These are phyloP conservation scores for Presbytis comata DNA, from an alignment of 2,797 vertebrate genomes.

Conservation along the genomic window DNA sequence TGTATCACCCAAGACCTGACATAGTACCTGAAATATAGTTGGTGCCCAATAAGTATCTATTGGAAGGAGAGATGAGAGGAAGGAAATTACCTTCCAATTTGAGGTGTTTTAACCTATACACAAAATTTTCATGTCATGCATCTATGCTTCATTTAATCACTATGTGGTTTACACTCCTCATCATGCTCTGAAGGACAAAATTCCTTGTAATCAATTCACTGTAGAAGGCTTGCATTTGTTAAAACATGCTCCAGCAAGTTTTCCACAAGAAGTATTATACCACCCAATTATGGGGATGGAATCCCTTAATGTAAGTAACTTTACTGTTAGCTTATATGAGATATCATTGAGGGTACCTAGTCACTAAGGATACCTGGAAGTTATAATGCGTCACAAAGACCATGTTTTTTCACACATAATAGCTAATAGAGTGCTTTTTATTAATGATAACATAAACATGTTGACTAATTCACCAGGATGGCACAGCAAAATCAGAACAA, in stretches of 20 bases:
- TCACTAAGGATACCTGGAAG: not conserved
- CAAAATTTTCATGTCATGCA: not conserved
- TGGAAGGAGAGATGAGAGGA: not conserved
- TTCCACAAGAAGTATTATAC: not conserved
- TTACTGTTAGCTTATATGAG: not conserved
- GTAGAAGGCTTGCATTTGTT: not conserved
- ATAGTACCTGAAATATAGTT: not conserved
- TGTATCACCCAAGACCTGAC: not conserved
- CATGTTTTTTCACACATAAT: not conserved
- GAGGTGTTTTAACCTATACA: not conserved
- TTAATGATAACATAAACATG: not conserved
- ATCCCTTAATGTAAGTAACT: slow-evolving; percentile 19
- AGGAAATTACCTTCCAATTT: not conserved
- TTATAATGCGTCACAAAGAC: not conserved
- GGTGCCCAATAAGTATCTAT: not conserved
- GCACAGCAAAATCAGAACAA: not conserved
- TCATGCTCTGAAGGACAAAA: not conserved
- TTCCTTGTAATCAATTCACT: not conserved
- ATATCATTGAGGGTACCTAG: not conserved
- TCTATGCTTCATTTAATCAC: not conserved
- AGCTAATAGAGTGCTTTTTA: not conserved
- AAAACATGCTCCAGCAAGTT: not conserved
- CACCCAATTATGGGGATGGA: not conserved
- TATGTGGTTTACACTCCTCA: not conserved
- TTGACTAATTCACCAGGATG: not conserved